Evolutionary conservation across 2,888 invertebrate species (phyloP).

Genomic region (Agrypnus murinus): DNA sequence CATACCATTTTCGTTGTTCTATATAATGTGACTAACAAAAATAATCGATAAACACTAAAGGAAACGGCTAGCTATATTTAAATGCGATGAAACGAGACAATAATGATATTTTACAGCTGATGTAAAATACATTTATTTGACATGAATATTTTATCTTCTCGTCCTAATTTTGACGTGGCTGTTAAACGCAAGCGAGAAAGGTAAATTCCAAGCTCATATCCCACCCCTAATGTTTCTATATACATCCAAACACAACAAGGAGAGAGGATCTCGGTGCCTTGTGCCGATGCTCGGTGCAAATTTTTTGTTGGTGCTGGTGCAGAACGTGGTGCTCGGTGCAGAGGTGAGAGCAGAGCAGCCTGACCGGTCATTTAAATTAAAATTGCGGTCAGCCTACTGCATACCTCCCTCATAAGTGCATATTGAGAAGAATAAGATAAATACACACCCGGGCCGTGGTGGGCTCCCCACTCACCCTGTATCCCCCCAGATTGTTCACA

Average conservation of each 20-base stretch:
- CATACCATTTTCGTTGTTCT: constrained; percentile 13
- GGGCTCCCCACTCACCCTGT: constrained; percentile 94
- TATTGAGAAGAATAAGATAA: constrained; percentile 61
- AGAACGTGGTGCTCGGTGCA: constrained; percentile 55
- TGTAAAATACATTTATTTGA: constrained; percentile 31
- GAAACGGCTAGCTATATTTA: constrained; percentile 14
- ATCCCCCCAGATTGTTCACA: constrained; percentile 86
- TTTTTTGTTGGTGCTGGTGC: constrained; percentile 50
- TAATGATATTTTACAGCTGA: constrained; percentile 24
- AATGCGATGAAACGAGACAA: constrained; percentile 21
- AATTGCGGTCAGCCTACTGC: constrained; percentile 49
- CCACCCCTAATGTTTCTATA: constrained; percentile 40
- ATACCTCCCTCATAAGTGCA: constrained; percentile 42
- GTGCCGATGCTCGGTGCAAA: constrained; percentile 48
- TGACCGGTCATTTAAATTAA: constrained; percentile 41
- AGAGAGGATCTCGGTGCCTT: constrained; percentile 42
- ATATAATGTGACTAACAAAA: constrained; percentile 7
- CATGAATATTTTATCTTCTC: constrained; percentile 25
- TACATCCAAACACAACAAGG: constrained; percentile 40
- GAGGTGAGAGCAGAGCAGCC: constrained; percentile 50
- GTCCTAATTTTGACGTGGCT: constrained; percentile 25
- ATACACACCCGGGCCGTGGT: constrained; percentile 91
- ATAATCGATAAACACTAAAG: constrained; percentile 19
- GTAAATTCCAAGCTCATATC: constrained; percentile 28
- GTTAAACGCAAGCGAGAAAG: constrained; percentile 22